Conservation (phyloP, 2,888 invertebrate species). For the Agrochola lota region DNA sequence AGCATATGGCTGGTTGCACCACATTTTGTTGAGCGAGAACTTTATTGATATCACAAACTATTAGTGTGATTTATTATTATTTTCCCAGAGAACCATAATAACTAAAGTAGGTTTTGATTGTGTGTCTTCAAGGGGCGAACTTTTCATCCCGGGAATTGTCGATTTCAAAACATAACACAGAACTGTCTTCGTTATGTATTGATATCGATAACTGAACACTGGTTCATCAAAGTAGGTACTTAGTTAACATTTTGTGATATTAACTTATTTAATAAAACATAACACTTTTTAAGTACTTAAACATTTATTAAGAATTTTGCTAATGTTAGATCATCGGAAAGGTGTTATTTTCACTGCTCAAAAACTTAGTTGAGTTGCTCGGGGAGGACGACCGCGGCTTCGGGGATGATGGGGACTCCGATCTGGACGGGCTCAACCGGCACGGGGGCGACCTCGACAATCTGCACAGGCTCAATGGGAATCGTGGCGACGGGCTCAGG, state of each 20-base stretch:
- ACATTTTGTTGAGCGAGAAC: neutral
- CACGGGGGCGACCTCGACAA: conserved; percentile 49
- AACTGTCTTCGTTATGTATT: too few species aligned
- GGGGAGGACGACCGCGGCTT: conserved; percentile 66
- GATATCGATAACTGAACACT: too few species aligned
- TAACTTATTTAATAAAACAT: conserved; percentile 7
- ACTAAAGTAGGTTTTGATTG: neutral
- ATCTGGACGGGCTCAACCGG: conserved; percentile 65
- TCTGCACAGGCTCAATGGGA: conserved; percentile 29
- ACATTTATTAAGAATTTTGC: conserved; percentile 32
- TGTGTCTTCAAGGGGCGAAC: neutral
- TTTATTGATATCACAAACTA: neutral
- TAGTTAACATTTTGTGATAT: neutral
- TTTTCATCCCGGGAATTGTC: too few species aligned
- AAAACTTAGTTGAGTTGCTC: conserved; percentile 67
- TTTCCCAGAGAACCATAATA: too few species aligned
- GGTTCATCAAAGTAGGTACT: neutral
- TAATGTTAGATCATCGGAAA: conserved; percentile 17
- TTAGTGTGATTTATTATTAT: too few species aligned
- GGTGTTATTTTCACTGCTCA: conserved; percentile 12
- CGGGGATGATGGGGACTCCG: conserved; percentile 61
- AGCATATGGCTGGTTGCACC: neutral
- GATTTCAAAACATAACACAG: neutral
- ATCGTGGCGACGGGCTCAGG: conserved; percentile 8
- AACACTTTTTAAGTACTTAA: neutral